Percentiles rank a stretch among this genome's conserved stretches.
phyloP scores from a whole-genome alignment of 2,113 vertebrate genomes.

The Tachuris rubrigastra region DNA sequence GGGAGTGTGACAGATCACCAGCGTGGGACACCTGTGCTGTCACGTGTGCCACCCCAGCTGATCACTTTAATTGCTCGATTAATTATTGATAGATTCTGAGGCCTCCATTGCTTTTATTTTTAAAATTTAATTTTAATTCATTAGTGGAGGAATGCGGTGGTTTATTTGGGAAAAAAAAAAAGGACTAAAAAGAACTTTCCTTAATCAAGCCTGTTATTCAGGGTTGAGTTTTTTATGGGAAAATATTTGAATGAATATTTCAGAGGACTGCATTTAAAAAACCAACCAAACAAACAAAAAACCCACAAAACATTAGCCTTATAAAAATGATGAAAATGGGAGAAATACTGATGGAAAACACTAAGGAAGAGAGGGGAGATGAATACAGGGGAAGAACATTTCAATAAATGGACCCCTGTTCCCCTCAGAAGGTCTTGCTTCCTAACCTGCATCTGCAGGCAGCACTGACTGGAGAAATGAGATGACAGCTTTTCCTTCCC shows the following conservation, averaged over 20 bases:
- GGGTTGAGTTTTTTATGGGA: fast-evolving
- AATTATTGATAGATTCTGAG: background rate
- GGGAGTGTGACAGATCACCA: background rate
- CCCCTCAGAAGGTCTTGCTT: background rate
- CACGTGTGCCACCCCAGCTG: background rate
- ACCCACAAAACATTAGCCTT: background rate
- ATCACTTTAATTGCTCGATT: background rate
- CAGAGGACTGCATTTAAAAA: background rate
- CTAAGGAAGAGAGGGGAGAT: background rate
- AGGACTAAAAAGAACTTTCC: background rate
- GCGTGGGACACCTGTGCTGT: background rate
- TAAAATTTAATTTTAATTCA: background rate
- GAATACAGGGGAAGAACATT: background rate
- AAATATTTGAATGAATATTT: background rate
- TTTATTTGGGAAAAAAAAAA: background rate
- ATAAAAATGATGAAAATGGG: background rate
- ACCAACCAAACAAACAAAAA: too few relatives aligned
- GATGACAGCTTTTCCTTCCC: conserved; percentile 6
- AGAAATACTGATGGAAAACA: background rate
- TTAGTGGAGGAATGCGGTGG: background rate
- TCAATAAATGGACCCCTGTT: background rate
- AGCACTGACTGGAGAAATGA: conserved; percentile 23
- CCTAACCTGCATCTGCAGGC: conserved; percentile 10
- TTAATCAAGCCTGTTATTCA: background rate
- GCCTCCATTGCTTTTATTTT: background rate